Conservation (phyloP, 2,797 vertebrate species). For the Peromyscus melanophrys region DNA sequence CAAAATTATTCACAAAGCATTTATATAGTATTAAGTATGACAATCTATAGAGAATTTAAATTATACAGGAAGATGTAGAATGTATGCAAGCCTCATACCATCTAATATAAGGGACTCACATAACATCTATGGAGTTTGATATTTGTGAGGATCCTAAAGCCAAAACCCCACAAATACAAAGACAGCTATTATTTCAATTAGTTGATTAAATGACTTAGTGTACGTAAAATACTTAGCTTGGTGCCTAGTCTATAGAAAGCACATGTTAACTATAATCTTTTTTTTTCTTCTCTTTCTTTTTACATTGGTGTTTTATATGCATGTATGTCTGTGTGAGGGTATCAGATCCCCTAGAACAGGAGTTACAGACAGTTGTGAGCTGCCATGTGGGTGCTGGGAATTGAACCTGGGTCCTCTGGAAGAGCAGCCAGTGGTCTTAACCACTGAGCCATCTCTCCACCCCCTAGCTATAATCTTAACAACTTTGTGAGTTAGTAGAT, state of each 20-base stretch:
- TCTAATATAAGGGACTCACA: not conserved
- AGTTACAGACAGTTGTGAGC: too few relatives aligned
- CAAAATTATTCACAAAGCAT: not conserved
- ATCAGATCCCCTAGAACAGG: too few relatives aligned
- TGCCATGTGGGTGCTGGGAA: too few relatives aligned
- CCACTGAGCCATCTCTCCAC: too few relatives aligned
- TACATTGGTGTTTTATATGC: too few relatives aligned
- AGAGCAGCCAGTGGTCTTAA: too few relatives aligned
- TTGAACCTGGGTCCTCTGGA: too few relatives aligned
- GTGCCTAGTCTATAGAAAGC: conserved; percentile 3
- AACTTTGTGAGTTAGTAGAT: conserved; percentile 9
- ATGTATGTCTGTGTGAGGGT: too few relatives aligned
- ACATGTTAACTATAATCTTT: conserved; percentile 33
- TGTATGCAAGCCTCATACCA: not conserved
- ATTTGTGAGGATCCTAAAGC: not conserved
- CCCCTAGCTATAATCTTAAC: not conserved
- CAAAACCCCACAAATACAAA: not conserved
- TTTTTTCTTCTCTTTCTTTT: too few relatives aligned
- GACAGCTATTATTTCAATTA: conserved; percentile 26
- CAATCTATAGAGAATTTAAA: not conserved
- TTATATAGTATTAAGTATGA: not conserved
- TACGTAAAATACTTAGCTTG: not conserved
- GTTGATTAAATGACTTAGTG: not conserved
- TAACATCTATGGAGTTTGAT: not conserved
- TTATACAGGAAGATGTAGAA: not conserved